Evolutionary conservation across 2,888 invertebrate genomes (phyloP).

Genomic region (Dichetophora obliterata): DNA sequence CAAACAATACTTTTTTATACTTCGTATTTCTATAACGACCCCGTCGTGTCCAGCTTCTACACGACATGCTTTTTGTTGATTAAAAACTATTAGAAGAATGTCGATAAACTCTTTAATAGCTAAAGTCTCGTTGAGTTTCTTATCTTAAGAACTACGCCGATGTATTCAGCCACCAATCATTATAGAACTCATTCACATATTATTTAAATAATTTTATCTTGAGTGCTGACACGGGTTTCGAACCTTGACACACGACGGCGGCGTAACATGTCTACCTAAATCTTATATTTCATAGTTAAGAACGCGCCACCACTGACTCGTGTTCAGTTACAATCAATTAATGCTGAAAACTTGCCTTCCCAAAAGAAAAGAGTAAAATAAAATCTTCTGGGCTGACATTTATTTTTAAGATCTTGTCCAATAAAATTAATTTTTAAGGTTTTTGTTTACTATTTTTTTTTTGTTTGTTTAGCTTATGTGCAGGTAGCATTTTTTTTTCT

Average conservation of each 20-base stretch:
- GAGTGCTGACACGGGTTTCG: too few relatives aligned
- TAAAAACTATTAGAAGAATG: not conserved
- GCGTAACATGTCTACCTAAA: not conserved
- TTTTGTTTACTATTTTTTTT: too few relatives aligned
- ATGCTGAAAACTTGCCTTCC: not conserved
- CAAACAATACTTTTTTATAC: too few relatives aligned
- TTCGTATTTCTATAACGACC: too few relatives aligned
- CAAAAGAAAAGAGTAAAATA: not conserved
- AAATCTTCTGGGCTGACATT: not conserved
- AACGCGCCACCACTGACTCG: too few relatives aligned
- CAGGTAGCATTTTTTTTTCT: too few relatives aligned
- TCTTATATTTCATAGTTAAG: not conserved
- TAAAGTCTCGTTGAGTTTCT: conserved; percentile 2
- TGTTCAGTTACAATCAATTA: too few relatives aligned
- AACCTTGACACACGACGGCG: not conserved
- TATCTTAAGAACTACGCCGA: not conserved
- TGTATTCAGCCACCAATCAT: not conserved
- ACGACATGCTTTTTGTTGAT: not conserved
- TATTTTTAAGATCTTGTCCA: not conserved
- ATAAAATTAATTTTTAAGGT: too few relatives aligned
- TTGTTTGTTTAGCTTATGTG: too few relatives aligned
- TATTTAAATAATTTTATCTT: not conserved
- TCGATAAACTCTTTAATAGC: not conserved
- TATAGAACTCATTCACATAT: not conserved
- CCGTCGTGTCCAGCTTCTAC: too few relatives aligned